phyloP scores from a whole-genome alignment of 2,113 vertebrate genomes.

The Silurus meridionalis region DNA sequence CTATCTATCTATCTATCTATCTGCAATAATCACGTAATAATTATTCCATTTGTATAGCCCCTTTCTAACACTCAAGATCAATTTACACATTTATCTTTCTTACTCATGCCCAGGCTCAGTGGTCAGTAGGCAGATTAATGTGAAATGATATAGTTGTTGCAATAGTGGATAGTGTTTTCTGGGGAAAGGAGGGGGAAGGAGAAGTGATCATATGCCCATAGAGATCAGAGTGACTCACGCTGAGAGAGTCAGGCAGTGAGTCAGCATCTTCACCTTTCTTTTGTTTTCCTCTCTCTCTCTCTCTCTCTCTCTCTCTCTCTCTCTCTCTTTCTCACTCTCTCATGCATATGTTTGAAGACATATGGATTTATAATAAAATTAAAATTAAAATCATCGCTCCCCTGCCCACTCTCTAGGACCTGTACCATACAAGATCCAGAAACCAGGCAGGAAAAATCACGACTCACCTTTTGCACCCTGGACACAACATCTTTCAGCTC shows the following conservation, averaged over 20 bases:
- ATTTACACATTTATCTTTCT: not conserved
- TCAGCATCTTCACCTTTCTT: constrained; percentile 43
- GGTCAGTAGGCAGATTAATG: constrained; percentile 16
- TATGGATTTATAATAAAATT: no score
- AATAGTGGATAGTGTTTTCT: constrained; percentile 16
- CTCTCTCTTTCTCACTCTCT: no score
- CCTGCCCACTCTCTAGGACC: no score
- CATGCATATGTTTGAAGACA: no score
- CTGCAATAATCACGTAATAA: not conserved
- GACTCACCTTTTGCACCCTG: no score
- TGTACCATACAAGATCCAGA: no score
- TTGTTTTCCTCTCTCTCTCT: not conserved
- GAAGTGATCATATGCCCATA: constrained; percentile 42
- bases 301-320: no score
- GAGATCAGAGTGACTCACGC: constrained; percentile 45
- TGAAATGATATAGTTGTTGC: constrained; percentile 7
- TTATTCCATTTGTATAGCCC: no score
- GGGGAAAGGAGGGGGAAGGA: not conserved
- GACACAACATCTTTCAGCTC: no score
- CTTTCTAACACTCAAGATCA: not conserved
- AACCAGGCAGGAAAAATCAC: no score
- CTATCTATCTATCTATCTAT: not conserved
- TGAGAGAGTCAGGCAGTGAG: constrained; percentile 44
- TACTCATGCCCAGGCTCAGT: not conserved
- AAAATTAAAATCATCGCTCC: no score